Evolutionary conservation across 2,888 invertebrate species (phyloP).

Genomic region (Drosophila heteroneura): DNA sequence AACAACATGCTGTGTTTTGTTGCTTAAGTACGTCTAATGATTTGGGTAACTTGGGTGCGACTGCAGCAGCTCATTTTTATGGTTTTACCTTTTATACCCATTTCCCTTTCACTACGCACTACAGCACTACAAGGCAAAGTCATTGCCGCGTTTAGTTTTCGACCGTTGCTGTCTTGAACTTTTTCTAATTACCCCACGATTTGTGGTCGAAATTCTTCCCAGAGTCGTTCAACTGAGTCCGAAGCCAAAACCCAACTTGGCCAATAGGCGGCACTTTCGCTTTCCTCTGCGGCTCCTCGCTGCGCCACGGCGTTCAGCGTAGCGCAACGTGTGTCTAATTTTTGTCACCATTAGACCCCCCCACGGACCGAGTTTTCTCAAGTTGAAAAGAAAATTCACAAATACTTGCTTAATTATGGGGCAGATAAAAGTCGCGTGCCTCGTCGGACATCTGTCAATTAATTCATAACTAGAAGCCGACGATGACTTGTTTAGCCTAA

Average conservation of each 20-base stretch:
- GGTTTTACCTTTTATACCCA: slow-evolving; percentile 72
- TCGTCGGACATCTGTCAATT: slow-evolving; percentile 39
- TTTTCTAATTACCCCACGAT: slow-evolving; percentile 80
- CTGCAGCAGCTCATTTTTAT: slow-evolving; percentile 63
- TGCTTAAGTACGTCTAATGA: slow-evolving; percentile 36
- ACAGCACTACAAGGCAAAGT: slow-evolving; percentile 39
- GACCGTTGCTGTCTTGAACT: slow-evolving; percentile 38
- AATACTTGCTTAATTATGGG: slow-evolving; percentile 64
- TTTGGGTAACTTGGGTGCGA: slow-evolving; percentile 47
- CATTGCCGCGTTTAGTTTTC: slow-evolving; percentile 60
- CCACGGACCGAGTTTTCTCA: background rate
- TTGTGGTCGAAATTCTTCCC: slow-evolving; percentile 82
- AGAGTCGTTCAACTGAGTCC: slow-evolving; percentile 76
- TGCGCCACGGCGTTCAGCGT: slow-evolving; percentile 46
- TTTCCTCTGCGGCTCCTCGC: slow-evolving; percentile 58
- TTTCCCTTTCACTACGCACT: slow-evolving; percentile 70
- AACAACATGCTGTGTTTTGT: slow-evolving; percentile 59
- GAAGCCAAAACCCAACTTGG: slow-evolving; percentile 38
- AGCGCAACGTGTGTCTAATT: slow-evolving; percentile 62
- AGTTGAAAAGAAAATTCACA: slow-evolving; percentile 56
- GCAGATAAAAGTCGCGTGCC: slow-evolving; percentile 67
- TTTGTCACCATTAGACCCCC: slow-evolving; percentile 62
- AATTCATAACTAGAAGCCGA: slow-evolving; percentile 42
- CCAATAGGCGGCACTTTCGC: slow-evolving; percentile 75
- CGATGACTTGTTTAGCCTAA: slow-evolving; percentile 33